Evolutionary conservation across 2,888 invertebrate genomes (phyloP), one percentile per base, ranked within the genome.

Genomic region (Dolichopus griseipennis): DNA sequence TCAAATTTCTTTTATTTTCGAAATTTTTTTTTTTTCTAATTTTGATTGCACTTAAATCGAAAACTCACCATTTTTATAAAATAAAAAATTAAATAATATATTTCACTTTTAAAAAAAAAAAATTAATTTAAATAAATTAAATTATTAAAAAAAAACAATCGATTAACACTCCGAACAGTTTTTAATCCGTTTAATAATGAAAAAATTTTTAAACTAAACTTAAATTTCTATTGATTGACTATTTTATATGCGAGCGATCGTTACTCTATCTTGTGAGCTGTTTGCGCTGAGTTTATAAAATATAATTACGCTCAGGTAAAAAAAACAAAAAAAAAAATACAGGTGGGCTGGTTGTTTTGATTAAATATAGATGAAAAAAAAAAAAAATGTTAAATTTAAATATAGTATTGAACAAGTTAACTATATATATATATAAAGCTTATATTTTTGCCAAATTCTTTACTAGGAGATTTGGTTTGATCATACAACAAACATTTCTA

Each of bases 281-380:
- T 27, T 5, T 27, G 27, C 5, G 27, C 27, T 27, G 18, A 52
- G 52, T 18, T 52, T 52, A 52, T n/a, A n/a, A n/a, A n/a, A n/a
- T n/a, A 52, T 52, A 52, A 52, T 18, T 52, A 12, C 6, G 6
- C 18, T 18, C 18, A 52, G 52, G 52, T 52, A 52, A 52, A 43
- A n/a, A n/a, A n/a, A n/a, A n/a, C n/a, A n/a, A n/a, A n/a, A n/a
- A n/a, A n/a, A n/a, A n/a, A n/a, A 52, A 52, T 12, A 6, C 52
- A 52, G 52, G 52, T 52, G 52, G 52, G 52, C 18, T 52, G 27
- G 52, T 52, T 52, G 52, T 52, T 52, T 52, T 52, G 52, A 52
- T 52, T 52, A 52, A 52, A 52, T 52, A 18, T 52, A 52, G 52
- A 52, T 7, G 52, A 52, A 7, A n/a, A n/a, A n/a, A n/a, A n/a